Evolutionary conservation across 2,797 vertebrate genomes (phyloP).

Genomic region (Halcyon chelicuti): DNA sequence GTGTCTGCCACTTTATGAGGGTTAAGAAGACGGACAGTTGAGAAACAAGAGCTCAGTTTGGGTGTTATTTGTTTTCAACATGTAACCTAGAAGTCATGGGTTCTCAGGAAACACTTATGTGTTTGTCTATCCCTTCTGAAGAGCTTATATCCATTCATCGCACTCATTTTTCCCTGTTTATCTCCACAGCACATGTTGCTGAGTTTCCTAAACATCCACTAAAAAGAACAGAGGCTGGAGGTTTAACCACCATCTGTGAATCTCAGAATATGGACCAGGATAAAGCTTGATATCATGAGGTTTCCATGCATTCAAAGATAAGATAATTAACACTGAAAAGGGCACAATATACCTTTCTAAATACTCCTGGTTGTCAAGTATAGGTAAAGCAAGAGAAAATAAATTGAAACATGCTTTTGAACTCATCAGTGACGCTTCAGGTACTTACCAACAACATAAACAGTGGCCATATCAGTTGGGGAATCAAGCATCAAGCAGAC

Average conservation of each 20-base stretch:
- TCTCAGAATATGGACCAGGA: not conserved
- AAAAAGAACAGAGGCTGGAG: not conserved
- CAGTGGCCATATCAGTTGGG: not conserved
- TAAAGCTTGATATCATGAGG: too few relatives aligned
- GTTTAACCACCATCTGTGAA: not conserved
- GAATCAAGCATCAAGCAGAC: not conserved
- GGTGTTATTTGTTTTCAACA: not conserved
- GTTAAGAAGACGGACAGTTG: not conserved
- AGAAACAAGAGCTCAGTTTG: not conserved
- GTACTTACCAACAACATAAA: not conserved
- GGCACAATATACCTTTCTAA: too few relatives aligned
- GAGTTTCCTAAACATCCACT: not conserved
- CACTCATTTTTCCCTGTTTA: not conserved
- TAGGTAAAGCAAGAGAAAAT: not conserved
- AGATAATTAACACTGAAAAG: too few relatives aligned
- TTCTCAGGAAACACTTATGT: not conserved
- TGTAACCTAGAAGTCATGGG: not conserved
- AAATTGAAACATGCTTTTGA: not conserved
- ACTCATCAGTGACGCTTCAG: not conserved
- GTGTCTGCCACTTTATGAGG: not conserved
- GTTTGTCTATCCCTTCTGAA: too few relatives aligned
- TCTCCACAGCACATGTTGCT: fast-evolving
- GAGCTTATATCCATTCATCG: too few relatives aligned
- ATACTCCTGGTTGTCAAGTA: not conserved
- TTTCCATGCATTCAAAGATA: too few relatives aligned